Evolutionary conservation across 1,140 invertebrate species (phyloP), one percentile per base, ranked within the genome.

Genomic region (Bursaphelenchus mucronatus): DNA sequence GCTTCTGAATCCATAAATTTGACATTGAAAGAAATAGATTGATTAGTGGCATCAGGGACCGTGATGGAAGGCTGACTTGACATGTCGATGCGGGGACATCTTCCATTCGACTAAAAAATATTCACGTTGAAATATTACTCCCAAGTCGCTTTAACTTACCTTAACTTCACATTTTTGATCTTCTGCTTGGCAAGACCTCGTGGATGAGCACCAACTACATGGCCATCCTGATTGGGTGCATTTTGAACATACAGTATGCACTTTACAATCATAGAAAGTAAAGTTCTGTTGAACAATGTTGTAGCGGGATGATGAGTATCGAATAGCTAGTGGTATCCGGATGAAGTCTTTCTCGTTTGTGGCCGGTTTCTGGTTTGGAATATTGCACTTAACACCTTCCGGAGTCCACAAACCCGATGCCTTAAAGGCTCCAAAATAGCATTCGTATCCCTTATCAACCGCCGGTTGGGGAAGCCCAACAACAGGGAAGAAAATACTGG

Each of bases 121-220:
- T n/a, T n/a, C n/a, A n/a, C n/a, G n/a, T n/a, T n/a, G n/a, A n/a
- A n/a, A n/a, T n/a, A n/a, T n/a, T n/a, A n/a, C n/a, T 30, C 30
- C 30, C 30, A 30, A 30, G 5, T 30, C 1, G 5, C 30, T 30
- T 30, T 30, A 30, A 30, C 30, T 5, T 30, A 30, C 30, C 30
- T 30, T 30, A 30, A 30, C 5, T 30, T 30, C 30, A 30, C 30
- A 30, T 30, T 30, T 30, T 5, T 30, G 30, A 30, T 30, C 30
- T 30, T 30, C 30, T 30, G 30, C 30, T 30, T 30, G 30, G 5
- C 30, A 30, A 30, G 30, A 30, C 5, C 30, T 30, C 30, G 30
- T 30, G 0, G 47, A 51, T 13, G 68, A 49, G 55, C 76, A 77
- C 76, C 76, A 77, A 40, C 47, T 51, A 58, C 76, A 77, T n/a